Conservation (phyloP, 2,113 vertebrate species). For the Ptilonorhynchus violaceus region DNA sequence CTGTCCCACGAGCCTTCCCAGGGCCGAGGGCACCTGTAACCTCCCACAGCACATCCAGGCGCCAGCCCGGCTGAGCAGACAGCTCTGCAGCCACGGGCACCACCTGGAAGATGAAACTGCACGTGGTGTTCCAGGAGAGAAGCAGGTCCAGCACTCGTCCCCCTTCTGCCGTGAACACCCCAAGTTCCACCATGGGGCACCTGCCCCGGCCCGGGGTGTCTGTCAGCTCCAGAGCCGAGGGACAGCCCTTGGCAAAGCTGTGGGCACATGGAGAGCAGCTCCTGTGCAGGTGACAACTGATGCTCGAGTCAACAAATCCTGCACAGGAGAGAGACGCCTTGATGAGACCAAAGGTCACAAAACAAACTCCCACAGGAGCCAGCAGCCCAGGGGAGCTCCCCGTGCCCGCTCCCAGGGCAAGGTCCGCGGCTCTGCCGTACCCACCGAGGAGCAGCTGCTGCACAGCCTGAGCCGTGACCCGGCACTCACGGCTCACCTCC, state of each 20-base stretch:
- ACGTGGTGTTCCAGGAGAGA: background rate
- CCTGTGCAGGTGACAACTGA: background rate
- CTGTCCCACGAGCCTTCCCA: background rate
- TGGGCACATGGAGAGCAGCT: background rate
- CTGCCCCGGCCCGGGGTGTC: background rate
- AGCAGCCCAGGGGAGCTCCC: background rate
- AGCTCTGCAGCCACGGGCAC: background rate
- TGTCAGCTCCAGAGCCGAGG: background rate
- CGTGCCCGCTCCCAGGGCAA: background rate
- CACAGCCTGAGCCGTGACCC: accelerated
- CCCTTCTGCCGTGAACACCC: background rate
- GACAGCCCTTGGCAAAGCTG: background rate
- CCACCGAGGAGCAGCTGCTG: background rate
- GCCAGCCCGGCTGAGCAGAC: accelerated
- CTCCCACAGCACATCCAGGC: background rate
- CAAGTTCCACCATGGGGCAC: accelerated
- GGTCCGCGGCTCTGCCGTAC: background rate
- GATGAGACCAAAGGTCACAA: background rate
- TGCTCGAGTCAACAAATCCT: background rate
- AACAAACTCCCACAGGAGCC: background rate
- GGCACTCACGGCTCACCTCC: accelerated
- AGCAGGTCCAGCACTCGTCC: background rate
- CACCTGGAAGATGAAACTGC: background rate
- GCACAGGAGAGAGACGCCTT: background rate
- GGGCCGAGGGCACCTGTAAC: background rate